Base-by-base conservation (phyloP, 2,113 vertebrate genomes). In the Alectura lathami region DNA sequence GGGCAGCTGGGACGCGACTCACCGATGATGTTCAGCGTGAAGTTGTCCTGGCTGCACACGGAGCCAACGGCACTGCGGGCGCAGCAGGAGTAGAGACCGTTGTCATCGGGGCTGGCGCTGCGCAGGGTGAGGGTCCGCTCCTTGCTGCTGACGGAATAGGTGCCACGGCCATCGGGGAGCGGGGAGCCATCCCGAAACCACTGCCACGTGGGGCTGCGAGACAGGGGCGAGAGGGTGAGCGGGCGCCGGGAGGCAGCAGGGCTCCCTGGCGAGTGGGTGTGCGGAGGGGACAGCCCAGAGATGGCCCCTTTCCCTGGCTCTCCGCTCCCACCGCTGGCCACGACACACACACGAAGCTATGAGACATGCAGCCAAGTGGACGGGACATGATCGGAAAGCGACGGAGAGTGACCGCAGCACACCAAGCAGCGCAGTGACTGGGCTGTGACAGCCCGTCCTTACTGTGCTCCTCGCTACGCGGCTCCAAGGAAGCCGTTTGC, bases 11-110 rank as follows among this genome's bases (percentile, higher is more conserved):
- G 34, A 15, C 56, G n/a, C 36, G 6, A 69, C 98, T 96, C 92
- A 99, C 99, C 99, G 6, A 98, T 98, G 54, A 99, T 98, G 86
- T 95, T 98, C 85, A 99, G 97, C 0, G 98, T 99, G 97, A 99
- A 98, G 98, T 99, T 99, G 96, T 96, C 89, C 90, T 81, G 98
- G 96, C 99, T 99, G 98, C 99, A 99, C 53, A 98, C 91, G 3
- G 97, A 98, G 22, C 98, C 98, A 0, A 98, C 98, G 2, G 98
- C 98, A 1, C 99, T 99, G 91, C 98, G 98, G 83, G 99, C 99
- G 0, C 99, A 99, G 97, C 99, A 99, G 97, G 97, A 98, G 91
- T 99, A 99, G 24, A 98, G 82, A 13, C 99, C 99, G 0, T 98
- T 99, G 81, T 99, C 98, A 0, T 99, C 98, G 0, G 98, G 98